A percentile compares a stretch with the other conserved stretches of the same genome.
Evolutionary conservation across 2,113 vertebrate genomes (phyloP).

Genomic region (Urocitellus parryii): DNA sequence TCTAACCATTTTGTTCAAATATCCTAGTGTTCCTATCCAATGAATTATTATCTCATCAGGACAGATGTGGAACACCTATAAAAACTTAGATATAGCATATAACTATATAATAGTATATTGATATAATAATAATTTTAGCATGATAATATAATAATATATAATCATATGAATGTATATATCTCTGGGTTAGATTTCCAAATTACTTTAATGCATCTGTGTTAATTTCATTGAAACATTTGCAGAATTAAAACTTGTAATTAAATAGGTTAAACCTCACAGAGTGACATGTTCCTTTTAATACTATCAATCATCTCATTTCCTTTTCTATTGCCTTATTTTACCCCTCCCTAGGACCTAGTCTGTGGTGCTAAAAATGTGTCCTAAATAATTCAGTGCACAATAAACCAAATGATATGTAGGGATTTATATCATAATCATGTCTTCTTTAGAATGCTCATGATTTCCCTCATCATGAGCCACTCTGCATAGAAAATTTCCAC

Average conservation of each 20-base stretch:
- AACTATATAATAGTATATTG: too few relatives aligned
- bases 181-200: too few relatives aligned
- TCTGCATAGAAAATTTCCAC: not conserved
- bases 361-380: not conserved
- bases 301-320: not conserved
- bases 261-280: not conserved
- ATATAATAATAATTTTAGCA: too few relatives aligned
- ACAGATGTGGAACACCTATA: too few relatives aligned
- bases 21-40: too few relatives aligned
- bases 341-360: not conserved
- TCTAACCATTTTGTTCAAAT: not conserved
- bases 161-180: too few relatives aligned
- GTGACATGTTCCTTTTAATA: not conserved
- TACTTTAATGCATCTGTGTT: too few relatives aligned
- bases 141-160: too few relatives aligned
- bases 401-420: not conserved
- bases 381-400: not conserved
- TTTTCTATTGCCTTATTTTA: not conserved
- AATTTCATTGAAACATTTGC: too few relatives aligned
- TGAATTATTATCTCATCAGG: not conserved
- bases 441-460: not conserved
- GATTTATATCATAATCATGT: not conserved
- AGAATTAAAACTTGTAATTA: too few relatives aligned
- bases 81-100: too few relatives aligned
- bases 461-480: not conserved